Evolutionary conservation across 2,888 invertebrate genomes (phyloP).

Genomic region (Caenorhabditis sp.): DNA sequence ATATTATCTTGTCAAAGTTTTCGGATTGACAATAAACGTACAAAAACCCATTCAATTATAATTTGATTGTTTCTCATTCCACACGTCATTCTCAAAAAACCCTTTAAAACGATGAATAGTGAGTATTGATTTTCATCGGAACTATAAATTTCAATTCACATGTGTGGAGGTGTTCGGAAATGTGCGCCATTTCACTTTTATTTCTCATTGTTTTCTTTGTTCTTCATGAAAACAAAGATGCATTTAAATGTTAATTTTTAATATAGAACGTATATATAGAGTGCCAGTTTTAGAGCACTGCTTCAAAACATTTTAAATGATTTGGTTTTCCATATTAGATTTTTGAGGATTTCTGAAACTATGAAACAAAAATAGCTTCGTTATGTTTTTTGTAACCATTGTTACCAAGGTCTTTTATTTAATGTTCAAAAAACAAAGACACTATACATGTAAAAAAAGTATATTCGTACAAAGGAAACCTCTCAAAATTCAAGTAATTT

Average conservation of each 20-base stretch:
- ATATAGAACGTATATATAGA: neutral
- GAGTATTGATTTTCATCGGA: neutral
- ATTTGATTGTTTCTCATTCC: neutral
- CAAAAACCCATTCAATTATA: too few relatives aligned
- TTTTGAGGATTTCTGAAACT: too few relatives aligned
- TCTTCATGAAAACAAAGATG: neutral
- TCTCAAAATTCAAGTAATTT: neutral
- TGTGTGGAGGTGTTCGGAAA: too few relatives aligned
- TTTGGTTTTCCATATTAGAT: too few relatives aligned
- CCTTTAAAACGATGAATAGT: neutral
- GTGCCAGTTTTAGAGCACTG: too few relatives aligned
- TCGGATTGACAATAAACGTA: too few relatives aligned
- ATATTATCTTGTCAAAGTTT: too few relatives aligned
- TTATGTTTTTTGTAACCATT: neutral
- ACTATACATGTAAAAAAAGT: too few relatives aligned
- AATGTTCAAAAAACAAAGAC: neutral
- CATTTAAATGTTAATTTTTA: neutral
- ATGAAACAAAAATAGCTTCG: too few relatives aligned
- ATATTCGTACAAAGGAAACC: neutral
- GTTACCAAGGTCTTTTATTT: neutral
- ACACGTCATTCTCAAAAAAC: neutral
- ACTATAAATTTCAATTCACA: neutral
- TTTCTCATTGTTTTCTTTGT: neutral
- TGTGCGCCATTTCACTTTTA: too few relatives aligned
- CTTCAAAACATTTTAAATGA: too few relatives aligned